Conservation (phyloP, 2,113 vertebrate species). For the Fukomys damarensis region DNA sequence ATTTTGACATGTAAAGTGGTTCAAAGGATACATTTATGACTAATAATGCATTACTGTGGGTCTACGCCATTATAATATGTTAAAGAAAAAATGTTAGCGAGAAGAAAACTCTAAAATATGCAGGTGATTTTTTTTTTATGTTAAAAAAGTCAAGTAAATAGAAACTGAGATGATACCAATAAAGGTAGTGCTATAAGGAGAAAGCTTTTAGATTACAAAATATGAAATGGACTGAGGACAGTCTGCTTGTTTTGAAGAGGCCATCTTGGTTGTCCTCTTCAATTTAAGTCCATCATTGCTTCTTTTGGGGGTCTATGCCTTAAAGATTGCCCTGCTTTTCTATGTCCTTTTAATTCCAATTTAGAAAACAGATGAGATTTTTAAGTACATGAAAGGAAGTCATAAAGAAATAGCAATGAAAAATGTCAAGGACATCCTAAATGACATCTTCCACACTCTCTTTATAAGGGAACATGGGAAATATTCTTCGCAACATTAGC, state of each 20-base stretch:
- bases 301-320: not conserved
- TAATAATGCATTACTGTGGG: not conserved
- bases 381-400: not conserved
- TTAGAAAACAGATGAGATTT: constrained; percentile 54
- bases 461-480: not conserved
- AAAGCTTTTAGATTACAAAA: not conserved
- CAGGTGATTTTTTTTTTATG: not conserved
- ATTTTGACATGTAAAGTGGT: not conserved
- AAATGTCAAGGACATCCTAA: constrained; percentile 58
- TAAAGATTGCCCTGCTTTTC: not conserved
- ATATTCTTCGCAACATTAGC: not conserved
- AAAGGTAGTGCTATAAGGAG: not conserved
- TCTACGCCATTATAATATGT: not conserved
- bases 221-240: not conserved
- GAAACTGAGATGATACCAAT: not conserved
- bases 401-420: not conserved
- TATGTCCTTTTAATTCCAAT: not conserved
- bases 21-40: not conserved
- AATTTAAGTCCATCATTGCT: not conserved
- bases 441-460: not conserved
- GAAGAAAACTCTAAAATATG: not conserved
- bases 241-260: not conserved
- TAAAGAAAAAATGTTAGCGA: not conserved
- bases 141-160: not conserved
- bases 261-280: not conserved